Percentiles rank a stretch among this genome's conserved stretches.
These are phyloP conservation scores for Caenorhabditis latens DNA, from an alignment of 1,140 invertebrate species.

Conservation along the genomic window DNA sequence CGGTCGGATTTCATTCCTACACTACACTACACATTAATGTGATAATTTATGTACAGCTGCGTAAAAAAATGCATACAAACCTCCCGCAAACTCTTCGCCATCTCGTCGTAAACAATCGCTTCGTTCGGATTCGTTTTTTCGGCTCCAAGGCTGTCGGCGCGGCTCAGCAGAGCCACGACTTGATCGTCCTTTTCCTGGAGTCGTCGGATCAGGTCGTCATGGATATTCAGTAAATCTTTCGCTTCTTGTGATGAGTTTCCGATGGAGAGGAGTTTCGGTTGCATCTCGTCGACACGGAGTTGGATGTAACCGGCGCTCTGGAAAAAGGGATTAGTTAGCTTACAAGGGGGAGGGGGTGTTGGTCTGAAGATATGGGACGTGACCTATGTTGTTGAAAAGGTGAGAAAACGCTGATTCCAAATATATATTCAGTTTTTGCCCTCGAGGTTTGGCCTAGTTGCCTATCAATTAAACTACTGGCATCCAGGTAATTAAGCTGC, in stretches of 20 bases:
- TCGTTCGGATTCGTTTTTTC: slow-evolving; percentile 79
- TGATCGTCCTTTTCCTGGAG: slow-evolving; percentile 90
- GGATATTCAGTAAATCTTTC: slow-evolving; percentile 83
- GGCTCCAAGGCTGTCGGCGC: slow-evolving; percentile 83
- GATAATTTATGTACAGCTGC: slow-evolving; percentile 40
- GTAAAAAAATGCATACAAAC: slow-evolving; percentile 44
- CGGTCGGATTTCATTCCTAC: slow-evolving; percentile 1
- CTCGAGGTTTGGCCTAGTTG: no score
- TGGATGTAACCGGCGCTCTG: slow-evolving; percentile 88
- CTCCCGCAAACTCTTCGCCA: slow-evolving; percentile 88
- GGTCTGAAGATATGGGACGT: no score
- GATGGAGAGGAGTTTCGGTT: slow-evolving; percentile 86
- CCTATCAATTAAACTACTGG: no score
- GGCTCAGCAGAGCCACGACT: slow-evolving; percentile 88
- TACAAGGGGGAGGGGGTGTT: no score
- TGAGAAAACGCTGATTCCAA: no score
- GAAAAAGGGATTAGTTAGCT: no score
- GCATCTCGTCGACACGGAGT: slow-evolving; percentile 88
- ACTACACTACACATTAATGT: slow-evolving; percentile 17
- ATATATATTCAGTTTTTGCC: no score
- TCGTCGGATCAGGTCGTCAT: slow-evolving; percentile 87
- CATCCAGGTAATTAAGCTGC: no score
- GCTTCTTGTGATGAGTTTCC: slow-evolving; percentile 86
- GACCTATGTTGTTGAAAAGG: no score
- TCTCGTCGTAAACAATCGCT: slow-evolving; percentile 86